phyloP scores from a whole-genome alignment of 2,113 vertebrate species.

The Gnathonemus echidnorhynchus region DNA sequence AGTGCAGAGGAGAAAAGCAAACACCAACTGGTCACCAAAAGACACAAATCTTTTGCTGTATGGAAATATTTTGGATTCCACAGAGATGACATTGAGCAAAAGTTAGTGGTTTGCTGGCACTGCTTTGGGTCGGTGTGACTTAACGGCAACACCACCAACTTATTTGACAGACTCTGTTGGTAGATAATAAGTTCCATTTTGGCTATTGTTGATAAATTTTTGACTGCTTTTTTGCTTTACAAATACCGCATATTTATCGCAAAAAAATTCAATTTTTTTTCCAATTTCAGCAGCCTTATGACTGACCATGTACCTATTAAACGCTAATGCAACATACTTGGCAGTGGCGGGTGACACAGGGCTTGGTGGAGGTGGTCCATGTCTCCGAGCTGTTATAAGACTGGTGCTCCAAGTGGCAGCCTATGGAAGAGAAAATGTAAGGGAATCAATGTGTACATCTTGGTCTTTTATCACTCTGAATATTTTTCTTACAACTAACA shows the following conservation, averaged over 20 bases:
- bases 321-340: constrained; percentile 64
- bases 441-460: background rate
- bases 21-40: background rate
- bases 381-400: constrained; percentile 82
- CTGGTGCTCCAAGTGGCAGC: constrained; percentile 75
- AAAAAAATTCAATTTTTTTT: background rate
- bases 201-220: background rate
- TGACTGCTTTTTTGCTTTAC: background rate
- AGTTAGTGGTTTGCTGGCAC: background rate
- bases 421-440: constrained; percentile 45
- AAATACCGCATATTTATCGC: background rate
- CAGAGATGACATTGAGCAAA: background rate
- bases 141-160: background rate
- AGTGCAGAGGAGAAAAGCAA: background rate
- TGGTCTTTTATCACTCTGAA: background rate
- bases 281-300: background rate
- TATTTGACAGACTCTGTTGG: background rate
- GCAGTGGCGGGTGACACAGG: constrained; percentile 75
- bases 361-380: constrained; percentile 73
- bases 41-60: background rate
- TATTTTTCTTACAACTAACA: background rate
- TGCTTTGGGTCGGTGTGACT: background rate
- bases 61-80: background rate
- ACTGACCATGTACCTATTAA: background rate
- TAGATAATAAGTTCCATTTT: background rate